Conservation (phyloP, 1,140 invertebrate species). For the Monomorium pharaonis region DNA sequence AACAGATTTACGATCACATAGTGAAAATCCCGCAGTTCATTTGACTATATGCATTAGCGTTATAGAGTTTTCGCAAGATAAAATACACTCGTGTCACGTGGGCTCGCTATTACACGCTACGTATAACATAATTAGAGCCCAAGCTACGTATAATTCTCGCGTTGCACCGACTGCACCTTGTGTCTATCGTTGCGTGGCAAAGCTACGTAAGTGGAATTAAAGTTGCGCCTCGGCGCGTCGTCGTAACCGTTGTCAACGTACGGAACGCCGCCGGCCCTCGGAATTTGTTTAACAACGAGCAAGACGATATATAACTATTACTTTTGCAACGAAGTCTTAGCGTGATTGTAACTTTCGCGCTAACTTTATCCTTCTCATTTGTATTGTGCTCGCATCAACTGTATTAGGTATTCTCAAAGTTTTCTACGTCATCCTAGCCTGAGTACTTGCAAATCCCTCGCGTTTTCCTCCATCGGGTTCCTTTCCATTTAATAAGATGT, state of each 20-base stretch:
- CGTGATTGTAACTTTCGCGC: constrained; percentile 31
- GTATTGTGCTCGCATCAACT: not conserved
- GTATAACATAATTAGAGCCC: constrained; percentile 63
- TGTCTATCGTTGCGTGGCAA: constrained; percentile 44
- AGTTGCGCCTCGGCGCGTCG: constrained; percentile 8
- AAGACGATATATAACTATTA: constrained; percentile 20
- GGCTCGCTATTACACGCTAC: constrained; percentile 26
- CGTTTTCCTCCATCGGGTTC: not conserved
- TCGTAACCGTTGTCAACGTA: constrained; percentile 11
- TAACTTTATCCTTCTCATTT: constrained; percentile 32
- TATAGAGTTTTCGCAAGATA: constrained; percentile 39
- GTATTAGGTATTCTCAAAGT: constrained; percentile 21
- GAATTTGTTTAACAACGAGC: constrained; percentile 51
- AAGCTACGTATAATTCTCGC: constrained; percentile 50
- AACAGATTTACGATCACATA: constrained; percentile 43
- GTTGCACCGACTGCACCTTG: constrained; percentile 12
- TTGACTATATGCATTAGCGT: not conserved
- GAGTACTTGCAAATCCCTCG: constrained; percentile 11
- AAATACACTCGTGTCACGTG: constrained; percentile 4
- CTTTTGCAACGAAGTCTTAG: constrained; percentile 19
- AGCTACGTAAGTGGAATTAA: constrained; percentile 51
- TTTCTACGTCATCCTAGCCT: constrained; percentile 1
- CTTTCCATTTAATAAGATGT: constrained; percentile 10
- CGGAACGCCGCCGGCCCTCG: constrained; percentile 1
- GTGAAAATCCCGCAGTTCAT: not conserved